These are phyloP conservation scores for Sardina pilchardus DNA, from an alignment of 2,113 vertebrate genomes.

Conservation along the genomic window DNA sequence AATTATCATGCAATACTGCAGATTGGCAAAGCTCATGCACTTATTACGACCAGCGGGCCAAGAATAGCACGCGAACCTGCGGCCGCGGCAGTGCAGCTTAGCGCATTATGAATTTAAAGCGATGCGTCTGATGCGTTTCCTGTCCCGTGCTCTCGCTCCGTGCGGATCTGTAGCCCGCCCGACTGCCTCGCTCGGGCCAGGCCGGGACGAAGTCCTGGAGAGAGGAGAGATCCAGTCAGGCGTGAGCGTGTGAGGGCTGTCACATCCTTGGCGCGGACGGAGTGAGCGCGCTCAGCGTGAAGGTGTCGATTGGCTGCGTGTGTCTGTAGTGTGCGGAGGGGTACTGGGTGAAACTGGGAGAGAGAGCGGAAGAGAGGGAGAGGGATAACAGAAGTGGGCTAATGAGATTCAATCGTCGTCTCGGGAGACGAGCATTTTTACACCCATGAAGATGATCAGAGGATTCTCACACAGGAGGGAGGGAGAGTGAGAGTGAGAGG, in stretches of 20 bases:
- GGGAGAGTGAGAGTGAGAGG: neutral
- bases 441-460: constrained; percentile 19
- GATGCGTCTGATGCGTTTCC: neutral
- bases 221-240: neutral
- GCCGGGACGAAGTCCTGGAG: neutral
- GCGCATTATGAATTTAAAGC: constrained; percentile 11
- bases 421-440: neutral
- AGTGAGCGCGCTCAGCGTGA: neutral
- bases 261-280: neutral
- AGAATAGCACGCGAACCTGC: neutral
- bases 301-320: neutral
- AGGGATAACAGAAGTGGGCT: constrained; percentile 44
- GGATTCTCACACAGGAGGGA: neutral
- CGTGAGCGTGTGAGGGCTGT: neutral
- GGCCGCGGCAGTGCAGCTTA: constrained; percentile 2
- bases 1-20: neutral
- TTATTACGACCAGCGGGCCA: neutral
- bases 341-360: neutral
- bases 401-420: constrained; percentile 46
- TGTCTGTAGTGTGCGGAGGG: neutral
- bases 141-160: neutral
- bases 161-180: neutral
- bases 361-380: neutral
- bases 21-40: constrained; percentile 9
- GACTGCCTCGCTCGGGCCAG: neutral